Percentiles rank a stretch among this genome's conserved stretches.
Evolutionary conservation across 2,888 invertebrate genomes (phyloP).

Genomic region (Diplazon laetatorius): DNA sequence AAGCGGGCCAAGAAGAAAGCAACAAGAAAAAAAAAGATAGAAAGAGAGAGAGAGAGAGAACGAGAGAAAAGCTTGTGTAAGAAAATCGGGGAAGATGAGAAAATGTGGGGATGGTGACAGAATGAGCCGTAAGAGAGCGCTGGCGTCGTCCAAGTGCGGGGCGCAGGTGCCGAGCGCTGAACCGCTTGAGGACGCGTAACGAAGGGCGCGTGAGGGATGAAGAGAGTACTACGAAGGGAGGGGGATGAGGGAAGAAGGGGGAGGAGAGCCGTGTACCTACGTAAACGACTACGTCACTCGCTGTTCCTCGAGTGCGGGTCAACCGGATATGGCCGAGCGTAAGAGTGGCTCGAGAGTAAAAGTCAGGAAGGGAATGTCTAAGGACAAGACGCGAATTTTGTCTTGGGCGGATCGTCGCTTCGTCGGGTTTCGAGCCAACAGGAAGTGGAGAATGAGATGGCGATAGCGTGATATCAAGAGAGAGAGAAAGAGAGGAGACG

Average conservation of each 20-base stretch:
- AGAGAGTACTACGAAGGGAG: constrained; percentile 9
- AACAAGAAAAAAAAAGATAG: neutral
- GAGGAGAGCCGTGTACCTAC: constrained; percentile 7
- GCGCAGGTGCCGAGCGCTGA: constrained; percentile 13
- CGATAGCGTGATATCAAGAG: neutral
- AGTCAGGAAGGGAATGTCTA: constrained; percentile 12
- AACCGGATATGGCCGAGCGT: constrained; percentile 27
- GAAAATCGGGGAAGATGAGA: constrained; percentile 2
- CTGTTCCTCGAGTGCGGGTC: constrained; percentile 26
- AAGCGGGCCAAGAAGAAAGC: neutral
- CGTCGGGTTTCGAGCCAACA: neutral
- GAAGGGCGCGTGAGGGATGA: constrained; percentile 32
- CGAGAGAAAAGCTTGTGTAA: neutral
- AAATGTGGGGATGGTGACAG: neutral
- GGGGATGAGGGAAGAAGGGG: neutral
- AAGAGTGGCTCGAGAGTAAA: constrained; percentile 15
- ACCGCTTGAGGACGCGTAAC: constrained; percentile 32
- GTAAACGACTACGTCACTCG: constrained; percentile 31
- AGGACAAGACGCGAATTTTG: constrained; percentile 1
- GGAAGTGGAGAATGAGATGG: neutral
- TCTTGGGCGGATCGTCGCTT: neutral
- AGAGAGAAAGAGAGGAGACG: too few relatives aligned
- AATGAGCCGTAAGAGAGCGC: constrained; percentile 12
- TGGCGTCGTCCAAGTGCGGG: constrained; percentile 26
- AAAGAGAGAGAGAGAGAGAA: constrained; percentile 2